These are phyloP conservation scores for Nemotelus pantherinus DNA, from an alignment of 2,888 invertebrate genomes.

Conservation along the genomic window DNA sequence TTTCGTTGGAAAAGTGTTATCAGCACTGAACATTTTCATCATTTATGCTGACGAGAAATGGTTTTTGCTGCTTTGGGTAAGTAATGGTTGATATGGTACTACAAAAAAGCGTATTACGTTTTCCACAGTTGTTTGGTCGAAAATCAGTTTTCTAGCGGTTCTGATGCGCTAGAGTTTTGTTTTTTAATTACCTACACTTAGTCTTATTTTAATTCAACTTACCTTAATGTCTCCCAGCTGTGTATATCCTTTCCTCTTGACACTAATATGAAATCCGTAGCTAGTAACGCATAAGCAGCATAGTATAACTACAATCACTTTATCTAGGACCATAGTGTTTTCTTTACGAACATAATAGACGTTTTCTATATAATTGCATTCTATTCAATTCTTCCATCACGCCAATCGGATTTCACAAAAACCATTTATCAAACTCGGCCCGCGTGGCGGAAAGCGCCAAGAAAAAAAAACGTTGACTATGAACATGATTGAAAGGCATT, in stretches of 20 bases:
- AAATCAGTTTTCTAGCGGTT: too few relatives aligned
- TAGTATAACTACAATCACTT: conserved; percentile 41
- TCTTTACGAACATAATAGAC: conserved; percentile 42
- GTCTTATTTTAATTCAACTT: conserved; percentile 46
- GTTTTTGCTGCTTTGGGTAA: too few relatives aligned
- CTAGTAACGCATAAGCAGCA: conserved; percentile 15
- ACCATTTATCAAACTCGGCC: neutral
- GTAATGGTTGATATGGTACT: too few relatives aligned
- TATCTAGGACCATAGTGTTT: conserved; percentile 46
- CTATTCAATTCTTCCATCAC: conserved; percentile 47
- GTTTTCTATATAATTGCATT: conserved; percentile 41
- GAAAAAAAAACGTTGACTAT: conserved; percentile 19
- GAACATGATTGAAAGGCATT: conserved; percentile 1
- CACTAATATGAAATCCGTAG: conserved; percentile 58
- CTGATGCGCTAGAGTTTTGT: too few relatives aligned
- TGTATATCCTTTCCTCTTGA: conserved; percentile 61
- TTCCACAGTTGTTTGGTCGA: too few relatives aligned
- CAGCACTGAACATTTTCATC: too few relatives aligned
- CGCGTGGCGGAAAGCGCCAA: neutral
- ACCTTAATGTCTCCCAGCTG: conserved; percentile 62
- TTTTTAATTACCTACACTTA: too few relatives aligned
- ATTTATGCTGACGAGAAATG: too few relatives aligned
- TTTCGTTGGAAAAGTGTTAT: too few relatives aligned
- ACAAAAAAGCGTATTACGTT: too few relatives aligned
- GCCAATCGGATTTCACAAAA: conserved; percentile 27